Evolutionary conservation across 2,888 invertebrate species (phyloP).

Genomic region (Mythimna albipuncta): DNA sequence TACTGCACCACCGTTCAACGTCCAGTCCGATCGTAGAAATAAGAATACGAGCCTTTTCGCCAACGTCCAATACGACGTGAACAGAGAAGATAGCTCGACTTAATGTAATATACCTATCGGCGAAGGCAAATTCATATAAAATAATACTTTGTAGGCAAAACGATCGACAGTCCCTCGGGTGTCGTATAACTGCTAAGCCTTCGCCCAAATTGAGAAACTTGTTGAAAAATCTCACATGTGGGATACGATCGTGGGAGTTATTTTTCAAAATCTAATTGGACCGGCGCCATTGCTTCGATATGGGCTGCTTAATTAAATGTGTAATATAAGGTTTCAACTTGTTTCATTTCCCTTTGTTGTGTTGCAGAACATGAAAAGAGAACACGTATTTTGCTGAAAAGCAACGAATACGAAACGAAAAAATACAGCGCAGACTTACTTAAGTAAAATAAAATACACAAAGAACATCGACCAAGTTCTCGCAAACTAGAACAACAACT

Average conservation of each 20-base stretch:
- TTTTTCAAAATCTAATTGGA: constrained; percentile 65
- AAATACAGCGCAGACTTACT: constrained; percentile 34
- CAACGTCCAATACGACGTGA: constrained; percentile 72
- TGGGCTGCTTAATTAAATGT: constrained; percentile 39
- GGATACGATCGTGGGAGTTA: constrained; percentile 74
- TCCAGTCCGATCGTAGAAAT: constrained; percentile 71
- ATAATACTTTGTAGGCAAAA: constrained; percentile 86
- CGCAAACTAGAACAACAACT: constrained; percentile 38
- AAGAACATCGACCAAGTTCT: constrained; percentile 34
- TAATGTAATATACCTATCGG: constrained; percentile 78
- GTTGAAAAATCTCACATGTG: constrained; percentile 84
- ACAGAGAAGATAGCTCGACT: constrained; percentile 75
- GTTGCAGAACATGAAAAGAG: constrained; percentile 17
- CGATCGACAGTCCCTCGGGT: constrained; percentile 81
- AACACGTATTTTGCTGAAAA: constrained; percentile 20
- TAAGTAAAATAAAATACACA: constrained; percentile 31
- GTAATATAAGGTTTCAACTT: constrained; percentile 11
- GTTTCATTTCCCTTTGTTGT: constrained; percentile 24
- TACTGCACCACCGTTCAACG: constrained; percentile 77
- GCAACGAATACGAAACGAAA: constrained; percentile 3
- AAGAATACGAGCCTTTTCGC: constrained; percentile 79
- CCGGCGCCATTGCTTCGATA: constrained; percentile 31
- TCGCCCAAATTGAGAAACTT: constrained; percentile 85
- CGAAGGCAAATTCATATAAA: constrained; percentile 82
- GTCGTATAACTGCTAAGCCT: constrained; percentile 85